These are phyloP conservation scores for Zelleria hepariella DNA, from an alignment of 2,888 invertebrate species.

Conservation along the genomic window DNA sequence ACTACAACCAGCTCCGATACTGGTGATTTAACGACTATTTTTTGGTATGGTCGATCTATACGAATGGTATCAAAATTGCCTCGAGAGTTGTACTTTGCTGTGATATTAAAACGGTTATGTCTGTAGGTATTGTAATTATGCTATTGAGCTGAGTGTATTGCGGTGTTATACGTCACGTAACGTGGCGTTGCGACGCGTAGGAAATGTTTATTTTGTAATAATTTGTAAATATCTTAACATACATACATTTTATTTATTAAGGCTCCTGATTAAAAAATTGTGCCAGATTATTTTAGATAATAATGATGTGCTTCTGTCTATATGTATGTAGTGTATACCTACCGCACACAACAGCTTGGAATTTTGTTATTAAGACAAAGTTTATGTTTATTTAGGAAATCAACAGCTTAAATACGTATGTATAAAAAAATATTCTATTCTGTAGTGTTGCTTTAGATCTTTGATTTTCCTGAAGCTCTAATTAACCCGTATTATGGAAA, in stretches of 20 bases:
- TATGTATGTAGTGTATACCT: too few species aligned
- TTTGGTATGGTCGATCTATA: not conserved
- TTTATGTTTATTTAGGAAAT: too few species aligned
- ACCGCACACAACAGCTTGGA: too few species aligned
- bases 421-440: too few species aligned
- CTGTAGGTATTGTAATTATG: not conserved
- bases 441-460: too few species aligned
- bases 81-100: conserved; percentile 45
- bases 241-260: not conserved
- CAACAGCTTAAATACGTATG: too few species aligned
- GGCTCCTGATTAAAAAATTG: not conserved
- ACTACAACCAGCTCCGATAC: not conserved
- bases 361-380: too few species aligned
- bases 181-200: not conserved
- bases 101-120: conserved; percentile 44
- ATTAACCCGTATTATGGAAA: too few species aligned
- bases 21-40: not conserved
- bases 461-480: too few species aligned
- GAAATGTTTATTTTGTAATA: not conserved
- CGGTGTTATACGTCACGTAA: not conserved
- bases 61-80: not conserved
- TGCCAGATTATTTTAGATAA: not conserved
- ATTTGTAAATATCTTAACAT: not conserved
- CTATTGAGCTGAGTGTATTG: not conserved
- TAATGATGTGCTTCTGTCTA: too few species aligned